Conservation (phyloP, 2,113 vertebrate species). For the Pipra filicauda region DNA sequence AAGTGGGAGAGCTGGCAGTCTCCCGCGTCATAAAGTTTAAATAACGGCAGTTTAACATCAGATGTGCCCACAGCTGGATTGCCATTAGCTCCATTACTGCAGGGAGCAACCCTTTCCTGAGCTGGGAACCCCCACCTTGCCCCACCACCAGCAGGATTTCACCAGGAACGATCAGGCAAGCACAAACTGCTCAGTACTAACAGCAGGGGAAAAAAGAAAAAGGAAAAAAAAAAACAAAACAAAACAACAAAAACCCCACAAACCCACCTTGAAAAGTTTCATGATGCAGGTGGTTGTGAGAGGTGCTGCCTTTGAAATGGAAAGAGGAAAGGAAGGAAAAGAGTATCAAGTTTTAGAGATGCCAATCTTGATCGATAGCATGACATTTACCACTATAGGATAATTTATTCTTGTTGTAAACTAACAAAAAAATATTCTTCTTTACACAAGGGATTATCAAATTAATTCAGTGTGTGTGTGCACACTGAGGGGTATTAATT, state of each 20-base stretch:
- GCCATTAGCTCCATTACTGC: slow-evolving; percentile 84
- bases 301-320: background rate
- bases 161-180: background rate
- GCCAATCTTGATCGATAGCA: background rate
- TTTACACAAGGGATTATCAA: background rate
- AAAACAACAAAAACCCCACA: too few species aligned
- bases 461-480: background rate
- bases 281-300: background rate
- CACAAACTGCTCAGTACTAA: background rate
- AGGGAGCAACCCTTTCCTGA: slow-evolving; percentile 16
- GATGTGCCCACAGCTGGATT: slow-evolving; percentile 75
- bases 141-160: slow-evolving; percentile 1
- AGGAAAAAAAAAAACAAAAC: background rate
- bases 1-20: slow-evolving; percentile 68
- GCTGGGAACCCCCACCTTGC: slow-evolving; percentile 12
- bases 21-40: slow-evolving; percentile 86
- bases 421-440: background rate
- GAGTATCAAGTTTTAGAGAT: background rate
- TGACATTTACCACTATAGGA: background rate
- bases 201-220: background rate
- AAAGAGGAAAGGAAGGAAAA: background rate
- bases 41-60: slow-evolving; percentile 76
- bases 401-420: background rate
- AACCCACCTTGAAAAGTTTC: background rate
- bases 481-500: background rate